Evolutionary conservation across 2,888 invertebrate species (phyloP).

Genomic region (Agrypnus murinus): DNA sequence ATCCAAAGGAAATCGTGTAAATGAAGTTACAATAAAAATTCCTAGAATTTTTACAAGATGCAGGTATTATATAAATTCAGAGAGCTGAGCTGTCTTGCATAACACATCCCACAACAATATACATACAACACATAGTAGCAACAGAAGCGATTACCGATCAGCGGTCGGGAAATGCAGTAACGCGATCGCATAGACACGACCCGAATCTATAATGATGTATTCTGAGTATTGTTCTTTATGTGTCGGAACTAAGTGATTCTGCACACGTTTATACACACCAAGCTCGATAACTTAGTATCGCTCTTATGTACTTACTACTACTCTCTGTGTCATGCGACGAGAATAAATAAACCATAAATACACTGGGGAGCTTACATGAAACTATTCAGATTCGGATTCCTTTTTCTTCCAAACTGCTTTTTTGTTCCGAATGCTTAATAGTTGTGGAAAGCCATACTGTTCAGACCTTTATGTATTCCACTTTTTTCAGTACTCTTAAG

Average conservation of each 20-base stretch:
- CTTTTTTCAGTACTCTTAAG: no score
- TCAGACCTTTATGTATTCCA: no score
- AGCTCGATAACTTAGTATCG: constrained; percentile 51
- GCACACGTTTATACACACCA: constrained; percentile 65
- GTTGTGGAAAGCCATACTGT: no score
- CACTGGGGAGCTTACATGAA: constrained; percentile 11
- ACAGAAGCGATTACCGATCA: constrained; percentile 48
- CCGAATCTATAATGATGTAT: constrained; percentile 66
- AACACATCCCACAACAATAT: constrained; percentile 20
- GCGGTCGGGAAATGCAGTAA: constrained; percentile 55
- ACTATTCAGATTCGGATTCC: not conserved
- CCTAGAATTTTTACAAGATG: not conserved
- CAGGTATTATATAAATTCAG: not conserved
- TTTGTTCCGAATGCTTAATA: no score
- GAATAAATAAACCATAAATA: constrained; percentile 44
- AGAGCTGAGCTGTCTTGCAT: constrained; percentile 12
- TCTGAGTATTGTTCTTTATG: constrained; percentile 67
- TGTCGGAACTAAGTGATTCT: constrained; percentile 67
- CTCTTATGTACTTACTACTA: constrained; percentile 45
- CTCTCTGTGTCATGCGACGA: constrained; percentile 35
- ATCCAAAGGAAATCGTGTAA: no score
- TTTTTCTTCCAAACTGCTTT: no score
- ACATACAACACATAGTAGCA: constrained; percentile 22
- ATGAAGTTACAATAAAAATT: no score
- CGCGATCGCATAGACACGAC: constrained; percentile 61